phyloP scores from a whole-genome alignment of 2,888 invertebrate genomes.

The Parascotia fuliginaria region DNA sequence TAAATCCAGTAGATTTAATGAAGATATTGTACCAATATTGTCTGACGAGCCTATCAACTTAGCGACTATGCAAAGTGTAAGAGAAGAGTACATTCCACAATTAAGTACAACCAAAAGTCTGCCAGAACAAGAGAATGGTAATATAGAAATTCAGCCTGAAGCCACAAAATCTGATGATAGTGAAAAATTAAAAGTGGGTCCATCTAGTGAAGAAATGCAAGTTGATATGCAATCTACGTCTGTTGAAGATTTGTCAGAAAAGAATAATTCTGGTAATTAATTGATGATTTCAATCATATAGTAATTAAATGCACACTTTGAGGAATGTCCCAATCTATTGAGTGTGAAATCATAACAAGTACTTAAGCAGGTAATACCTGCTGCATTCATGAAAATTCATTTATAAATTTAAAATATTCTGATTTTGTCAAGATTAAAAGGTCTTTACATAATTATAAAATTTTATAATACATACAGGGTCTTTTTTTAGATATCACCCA shows the following conservation, averaged over 20 bases:
- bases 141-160: conserved; percentile 54
- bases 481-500: too few relatives aligned
- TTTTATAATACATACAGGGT: too few relatives aligned
- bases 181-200: conserved; percentile 47
- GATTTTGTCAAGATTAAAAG: too few relatives aligned
- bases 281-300: too few relatives aligned
- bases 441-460: too few relatives aligned
- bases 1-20: conserved; percentile 64
- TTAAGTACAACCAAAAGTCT: conserved; percentile 43
- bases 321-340: too few relatives aligned
- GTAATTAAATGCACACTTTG: too few relatives aligned
- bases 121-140: conserved; percentile 60
- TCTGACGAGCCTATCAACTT: conserved; percentile 79
- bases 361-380: too few relatives aligned
- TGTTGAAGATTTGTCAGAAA: conserved; percentile 78
- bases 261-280: conserved; percentile 62
- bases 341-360: too few relatives aligned
- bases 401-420: too few relatives aligned
- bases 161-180: conserved; percentile 49
- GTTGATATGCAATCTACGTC: conserved; percentile 72
- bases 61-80: conserved; percentile 67
- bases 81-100: conserved; percentile 74
- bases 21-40: conserved; percentile 62
- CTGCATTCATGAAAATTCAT: too few relatives aligned
- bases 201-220: conserved; percentile 74